These are phyloP conservation scores for Sorex maritimensis DNA, from an alignment of 2,797 vertebrate genomes.

Conservation along the genomic window DNA sequence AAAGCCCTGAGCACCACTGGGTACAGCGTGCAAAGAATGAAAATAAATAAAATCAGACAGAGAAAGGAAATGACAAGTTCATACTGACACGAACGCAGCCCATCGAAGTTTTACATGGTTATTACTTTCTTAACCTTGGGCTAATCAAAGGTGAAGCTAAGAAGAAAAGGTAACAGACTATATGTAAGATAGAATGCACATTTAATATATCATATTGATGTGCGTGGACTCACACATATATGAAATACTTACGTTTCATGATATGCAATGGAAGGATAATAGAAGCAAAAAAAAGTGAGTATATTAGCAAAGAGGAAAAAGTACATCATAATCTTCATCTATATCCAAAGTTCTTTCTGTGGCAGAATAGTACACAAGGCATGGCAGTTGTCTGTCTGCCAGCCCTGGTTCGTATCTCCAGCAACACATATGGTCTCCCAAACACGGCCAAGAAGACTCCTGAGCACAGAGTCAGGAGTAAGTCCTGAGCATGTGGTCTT, in stretches of 20 bases:
- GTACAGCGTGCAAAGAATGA: background rate
- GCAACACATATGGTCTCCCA: too few relatives aligned
- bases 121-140: conserved; percentile 27
- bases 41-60: background rate
- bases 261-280: background rate
- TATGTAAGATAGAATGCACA: background rate
- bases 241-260: background rate
- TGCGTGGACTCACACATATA: background rate
- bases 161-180: background rate
- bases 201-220: background rate
- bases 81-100: background rate
- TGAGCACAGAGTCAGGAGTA: too few relatives aligned
- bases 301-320: conserved; percentile 22
- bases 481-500: too few relatives aligned
- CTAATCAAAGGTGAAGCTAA: conserved; percentile 26
- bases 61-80: conserved; percentile 24
- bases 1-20: too few relatives aligned
- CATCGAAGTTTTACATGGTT: conserved; percentile 12
- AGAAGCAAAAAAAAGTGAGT: conserved; percentile 27
- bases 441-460: too few relatives aligned
- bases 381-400: too few relatives aligned
- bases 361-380: background rate
- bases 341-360: conserved; percentile 43
- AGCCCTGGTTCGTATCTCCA: too few relatives aligned
- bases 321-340: background rate